A percentile compares a stretch with the other conserved stretches of the same genome.
These are phyloP conservation scores for Sinotaia quadrata DNA, from an alignment of 2,888 invertebrate genomes.

Conservation along the genomic window DNA sequence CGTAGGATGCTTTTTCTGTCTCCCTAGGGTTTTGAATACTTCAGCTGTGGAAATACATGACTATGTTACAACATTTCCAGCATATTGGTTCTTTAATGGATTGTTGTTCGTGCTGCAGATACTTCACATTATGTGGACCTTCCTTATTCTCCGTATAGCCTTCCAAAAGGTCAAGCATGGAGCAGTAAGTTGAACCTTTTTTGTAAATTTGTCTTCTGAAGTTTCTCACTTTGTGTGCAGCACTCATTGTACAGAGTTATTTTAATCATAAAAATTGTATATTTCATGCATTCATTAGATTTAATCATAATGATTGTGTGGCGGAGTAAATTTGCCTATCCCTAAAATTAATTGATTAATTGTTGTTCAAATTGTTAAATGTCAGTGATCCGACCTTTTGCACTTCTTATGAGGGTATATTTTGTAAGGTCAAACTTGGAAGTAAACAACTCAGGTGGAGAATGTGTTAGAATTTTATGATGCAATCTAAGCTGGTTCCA, in stretches of 20 bases:
- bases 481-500: no score
- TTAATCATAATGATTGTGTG: no score
- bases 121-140: slow-evolving; percentile 68
- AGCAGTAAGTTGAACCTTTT: slow-evolving; percentile 40
- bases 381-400: no score
- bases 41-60: slow-evolving; percentile 41
- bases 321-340: no score
- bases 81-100: slow-evolving; percentile 60
- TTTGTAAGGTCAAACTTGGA: no score
- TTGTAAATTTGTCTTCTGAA: background rate
- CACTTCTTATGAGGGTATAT: no score
- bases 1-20: no score
- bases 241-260: background rate
- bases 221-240: background rate
- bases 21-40: slow-evolving; percentile 46
- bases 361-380: no score
- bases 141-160: slow-evolving; percentile 86
- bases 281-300: background rate
- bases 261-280: background rate
- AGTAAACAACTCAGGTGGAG: no score
- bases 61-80: slow-evolving; percentile 43
- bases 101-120: slow-evolving; percentile 60
- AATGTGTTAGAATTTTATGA: no score
- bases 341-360: no score
- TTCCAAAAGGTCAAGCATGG: slow-evolving; percentile 51